phyloP scores from a whole-genome alignment of 1,140 invertebrate genomes.

The Drosophila albomicans region DNA sequence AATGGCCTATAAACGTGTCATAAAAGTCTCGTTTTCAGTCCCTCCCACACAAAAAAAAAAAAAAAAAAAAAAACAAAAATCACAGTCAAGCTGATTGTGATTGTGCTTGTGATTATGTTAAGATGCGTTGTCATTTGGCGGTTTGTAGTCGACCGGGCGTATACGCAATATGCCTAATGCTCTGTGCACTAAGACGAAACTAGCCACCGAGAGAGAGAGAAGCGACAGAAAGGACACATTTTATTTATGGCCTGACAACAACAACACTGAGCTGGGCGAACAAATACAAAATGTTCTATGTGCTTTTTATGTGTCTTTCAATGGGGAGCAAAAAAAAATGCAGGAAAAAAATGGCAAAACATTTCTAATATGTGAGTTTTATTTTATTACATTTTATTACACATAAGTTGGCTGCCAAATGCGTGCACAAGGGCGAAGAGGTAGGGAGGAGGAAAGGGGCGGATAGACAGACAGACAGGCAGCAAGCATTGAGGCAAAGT shows the following conservation, averaged over 20 bases:
- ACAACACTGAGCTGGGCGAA: conserved; percentile 9
- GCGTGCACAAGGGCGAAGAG: conserved; percentile 36
- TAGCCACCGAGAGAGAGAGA: conserved; percentile 28
- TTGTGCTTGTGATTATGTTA: conserved; percentile 66
- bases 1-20: conserved; percentile 49
- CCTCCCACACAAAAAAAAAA: too few species aligned
- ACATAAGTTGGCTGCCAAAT: conserved; percentile 76
- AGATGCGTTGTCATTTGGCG: conserved; percentile 21
- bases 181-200: conserved; percentile 42
- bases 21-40: conserved; percentile 37
- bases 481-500: conserved; percentile 49
- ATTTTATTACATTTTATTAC: conserved; percentile 83
- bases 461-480: conserved; percentile 14
- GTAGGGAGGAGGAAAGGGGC: not conserved
- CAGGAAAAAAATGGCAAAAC: conserved; percentile 58
- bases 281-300: conserved; percentile 49
- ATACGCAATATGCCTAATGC: conserved; percentile 64
- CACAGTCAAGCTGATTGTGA: conserved; percentile 33
- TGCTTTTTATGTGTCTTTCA: conserved; percentile 56
- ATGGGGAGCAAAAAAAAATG: conserved; percentile 11
- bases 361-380: conserved; percentile 79
- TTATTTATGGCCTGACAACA: conserved; percentile 42
- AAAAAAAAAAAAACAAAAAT: not conserved
- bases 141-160: conserved; percentile 25
- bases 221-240: conserved; percentile 15